Percentiles rank a stretch among this genome's conserved stretches.
Evolutionary conservation across 2,113 vertebrate species (phyloP).

Genomic region (Tragelaphus imberbis): DNA sequence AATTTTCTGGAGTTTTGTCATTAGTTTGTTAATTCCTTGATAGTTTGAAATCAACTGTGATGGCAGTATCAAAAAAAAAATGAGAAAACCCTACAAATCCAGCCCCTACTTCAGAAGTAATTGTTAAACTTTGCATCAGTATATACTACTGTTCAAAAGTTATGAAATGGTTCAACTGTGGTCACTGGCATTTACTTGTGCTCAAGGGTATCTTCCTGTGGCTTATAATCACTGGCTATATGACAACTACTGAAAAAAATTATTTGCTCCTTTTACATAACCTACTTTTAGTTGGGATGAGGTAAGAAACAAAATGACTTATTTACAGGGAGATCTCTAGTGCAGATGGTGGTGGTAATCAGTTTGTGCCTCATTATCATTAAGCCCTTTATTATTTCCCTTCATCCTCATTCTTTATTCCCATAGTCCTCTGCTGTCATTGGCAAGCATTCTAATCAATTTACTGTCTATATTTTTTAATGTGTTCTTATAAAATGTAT

Average conservation of each 20-base stretch:
- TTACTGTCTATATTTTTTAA: not conserved
- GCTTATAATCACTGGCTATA: not conserved
- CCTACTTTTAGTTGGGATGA: not conserved
- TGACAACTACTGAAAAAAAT: not conserved
- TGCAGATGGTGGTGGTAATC: not conserved
- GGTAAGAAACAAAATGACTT: not conserved
- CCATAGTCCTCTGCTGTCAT: not conserved
- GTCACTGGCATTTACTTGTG: not conserved
- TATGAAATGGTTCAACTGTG: not conserved
- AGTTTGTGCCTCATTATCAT: not conserved
- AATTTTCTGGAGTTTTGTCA: not conserved
- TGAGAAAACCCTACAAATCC: not conserved
- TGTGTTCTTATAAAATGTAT: not conserved
- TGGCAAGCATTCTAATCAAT: not conserved
- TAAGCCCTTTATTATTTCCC: not conserved
- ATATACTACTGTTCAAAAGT: not conserved
- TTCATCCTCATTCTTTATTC: not conserved
- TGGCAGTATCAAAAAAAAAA: slow-evolving; percentile 15
- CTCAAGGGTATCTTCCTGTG: not conserved
- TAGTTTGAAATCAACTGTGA: not conserved
- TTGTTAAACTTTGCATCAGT: not conserved
- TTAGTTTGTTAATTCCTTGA: not conserved
- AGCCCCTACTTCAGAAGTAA: not conserved
- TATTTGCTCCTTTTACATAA: not conserved
- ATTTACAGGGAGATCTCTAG: not conserved